These are phyloP conservation scores for Xestobium rufovillosum DNA, from an alignment of 2,888 invertebrate genomes.

Conservation along the genomic window DNA sequence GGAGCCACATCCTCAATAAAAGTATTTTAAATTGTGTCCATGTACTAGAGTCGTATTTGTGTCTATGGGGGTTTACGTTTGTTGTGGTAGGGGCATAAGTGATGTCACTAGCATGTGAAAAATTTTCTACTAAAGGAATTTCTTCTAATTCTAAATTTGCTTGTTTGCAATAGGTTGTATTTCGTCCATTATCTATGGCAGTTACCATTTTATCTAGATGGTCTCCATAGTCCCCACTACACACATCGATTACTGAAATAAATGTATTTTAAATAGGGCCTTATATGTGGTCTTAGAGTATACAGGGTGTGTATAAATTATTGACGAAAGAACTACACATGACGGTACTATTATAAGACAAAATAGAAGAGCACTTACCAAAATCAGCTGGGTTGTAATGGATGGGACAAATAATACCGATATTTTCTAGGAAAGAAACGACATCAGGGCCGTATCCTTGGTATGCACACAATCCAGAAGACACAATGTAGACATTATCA, in stretches of 20 bases:
- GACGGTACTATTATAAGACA: too few relatives aligned
- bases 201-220: constrained; percentile 62
- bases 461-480: constrained; percentile 84
- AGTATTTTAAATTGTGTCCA: constrained; percentile 62
- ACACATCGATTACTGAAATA: constrained; percentile 68
- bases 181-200: constrained; percentile 58
- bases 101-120: constrained; percentile 9
- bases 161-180: constrained; percentile 10
- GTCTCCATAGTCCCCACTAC: constrained; percentile 72
- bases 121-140: constrained; percentile 7
- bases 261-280: too few relatives aligned
- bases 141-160: constrained; percentile 5
- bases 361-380: constrained; percentile 57
- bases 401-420: constrained; percentile 78
- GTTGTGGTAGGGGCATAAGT: constrained; percentile 17
- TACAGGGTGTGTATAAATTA: too few relatives aligned
- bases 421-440: constrained; percentile 69
- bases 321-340: too few relatives aligned
- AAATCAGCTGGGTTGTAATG: constrained; percentile 97
- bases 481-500: constrained; percentile 83
- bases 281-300: too few relatives aligned
- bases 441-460: constrained; percentile 72
- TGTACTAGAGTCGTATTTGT: constrained; percentile 52
- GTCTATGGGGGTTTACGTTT: constrained; percentile 20
- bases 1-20: constrained; percentile 62